Percentiles rank a stretch among this genome's conserved stretches.
Evolutionary conservation across 1,140 invertebrate species (phyloP).

Genomic region (Argopecten irradians): DNA sequence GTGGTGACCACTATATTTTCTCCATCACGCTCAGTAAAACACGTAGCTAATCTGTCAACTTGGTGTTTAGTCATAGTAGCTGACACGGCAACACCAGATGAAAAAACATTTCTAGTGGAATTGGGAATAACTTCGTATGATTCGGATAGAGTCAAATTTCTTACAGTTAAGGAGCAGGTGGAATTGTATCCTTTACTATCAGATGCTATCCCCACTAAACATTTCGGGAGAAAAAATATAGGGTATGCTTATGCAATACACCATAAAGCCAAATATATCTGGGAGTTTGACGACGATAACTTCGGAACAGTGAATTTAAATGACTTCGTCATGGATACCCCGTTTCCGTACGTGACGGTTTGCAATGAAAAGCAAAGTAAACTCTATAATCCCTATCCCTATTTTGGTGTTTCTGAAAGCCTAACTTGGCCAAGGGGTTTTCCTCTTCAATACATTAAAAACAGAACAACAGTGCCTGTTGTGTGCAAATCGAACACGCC

Average conservation of each 20-base stretch:
- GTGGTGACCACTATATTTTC: constrained; percentile 24
- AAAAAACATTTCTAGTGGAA: not conserved
- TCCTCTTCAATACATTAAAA: constrained; percentile 31
- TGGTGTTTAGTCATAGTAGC: constrained; percentile 34
- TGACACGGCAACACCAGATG: not conserved
- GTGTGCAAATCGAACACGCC: not conserved
- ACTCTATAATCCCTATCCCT: constrained; percentile 38
- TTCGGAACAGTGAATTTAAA: constrained; percentile 21
- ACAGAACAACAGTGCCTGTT: not conserved
- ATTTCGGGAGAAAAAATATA: constrained; percentile 48
- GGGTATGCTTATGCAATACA: constrained; percentile 48
- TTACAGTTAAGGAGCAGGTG: constrained; percentile 24
- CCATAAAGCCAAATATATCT: constrained; percentile 37
- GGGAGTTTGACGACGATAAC: constrained; percentile 52
- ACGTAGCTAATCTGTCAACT: not conserved
- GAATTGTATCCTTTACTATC: constrained; percentile 20
- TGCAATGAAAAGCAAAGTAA: not conserved
- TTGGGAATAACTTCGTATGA: not conserved
- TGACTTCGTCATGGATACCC: not conserved
- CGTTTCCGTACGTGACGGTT: not conserved
- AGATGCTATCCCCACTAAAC: constrained; percentile 28
- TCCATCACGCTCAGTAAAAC: not conserved
- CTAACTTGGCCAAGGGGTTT: constrained; percentile 42
- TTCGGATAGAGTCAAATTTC: constrained; percentile 19
- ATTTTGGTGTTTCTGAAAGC: constrained; percentile 29